Base-by-base conservation (phyloP, 2,113 vertebrate genomes). In the Chloropsis cyanopogon region DNA sequence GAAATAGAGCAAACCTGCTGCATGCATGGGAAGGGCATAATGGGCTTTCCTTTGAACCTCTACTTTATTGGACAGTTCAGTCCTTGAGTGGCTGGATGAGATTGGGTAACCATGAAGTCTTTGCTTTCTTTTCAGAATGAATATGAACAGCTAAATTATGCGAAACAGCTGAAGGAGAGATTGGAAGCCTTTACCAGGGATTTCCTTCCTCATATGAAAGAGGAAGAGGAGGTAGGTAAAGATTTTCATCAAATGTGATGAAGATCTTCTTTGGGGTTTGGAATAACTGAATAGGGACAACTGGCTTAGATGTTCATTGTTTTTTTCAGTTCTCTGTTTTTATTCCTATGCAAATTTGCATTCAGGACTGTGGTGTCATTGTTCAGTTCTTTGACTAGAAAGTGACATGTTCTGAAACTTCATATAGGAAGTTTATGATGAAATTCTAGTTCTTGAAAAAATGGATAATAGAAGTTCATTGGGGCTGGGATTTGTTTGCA, bases 131-230 rank as follows among this genome's bases (percentile, higher is more conserved):
- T 92, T 82, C 97, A 99, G 99, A 99, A 98, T 96, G 99, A 99
- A 95, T 99, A 98, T 87, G 99, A 99, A 61, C 99, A 99, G 97
- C 98, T 99, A 46, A 99, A 99, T 97, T 99, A 99, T 96, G 99
- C 99, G 24, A 99, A 98, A 95, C 99, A 99, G 96, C 98, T 99
- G 93, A 99, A 99, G 96, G 99, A 99, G 97, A 98, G 98, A 65
- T 95, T 99, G 59, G 99, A 99, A 91, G 99, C 98, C 61, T 99
- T 99, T 95, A 99, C 99, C 35, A 99, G 99, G 94, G 99, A 99
- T 97, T 99, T 99, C 96, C 98, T 99, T 97, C 99, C 99, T 93
- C 99, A 99, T 94, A 99, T 99, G 99, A 99, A 99, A 97, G 99
- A 99, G 93, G 99, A 99, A 73, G 99, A 99, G 84, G 99, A 99